These are phyloP conservation scores for Drosophila busckii DNA, from an alignment of 1,140 invertebrate genomes.

Conservation along the genomic window DNA sequence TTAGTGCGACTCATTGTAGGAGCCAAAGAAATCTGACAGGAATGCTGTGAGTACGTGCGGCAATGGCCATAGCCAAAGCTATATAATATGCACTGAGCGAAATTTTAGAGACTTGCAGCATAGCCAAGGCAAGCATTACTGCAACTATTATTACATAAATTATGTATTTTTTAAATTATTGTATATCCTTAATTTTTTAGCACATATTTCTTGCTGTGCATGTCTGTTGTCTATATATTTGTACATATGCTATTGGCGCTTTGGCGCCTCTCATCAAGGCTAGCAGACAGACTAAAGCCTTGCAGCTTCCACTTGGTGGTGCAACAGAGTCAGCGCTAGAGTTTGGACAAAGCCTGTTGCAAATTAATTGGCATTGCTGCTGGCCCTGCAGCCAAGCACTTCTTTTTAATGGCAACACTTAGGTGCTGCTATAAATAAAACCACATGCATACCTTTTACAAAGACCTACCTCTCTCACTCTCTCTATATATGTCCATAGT, in stretches of 20 bases:
- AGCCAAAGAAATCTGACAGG: constrained; percentile 49
- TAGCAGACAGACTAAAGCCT: constrained; percentile 33
- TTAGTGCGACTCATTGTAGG: constrained; percentile 46
- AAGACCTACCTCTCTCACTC: too few species aligned
- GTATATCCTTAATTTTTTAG: background rate
- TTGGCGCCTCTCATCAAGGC: constrained; percentile 73
- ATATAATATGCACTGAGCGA: constrained; percentile 13
- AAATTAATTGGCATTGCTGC: constrained; percentile 67
- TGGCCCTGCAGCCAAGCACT: constrained; percentile 23
- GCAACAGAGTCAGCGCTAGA: constrained; percentile 10
- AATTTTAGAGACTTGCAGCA: too few species aligned
- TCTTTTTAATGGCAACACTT: constrained; percentile 73
- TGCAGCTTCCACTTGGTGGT: constrained; percentile 12
- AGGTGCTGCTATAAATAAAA: constrained; percentile 72
- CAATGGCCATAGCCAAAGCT: background rate
- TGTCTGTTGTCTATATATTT: background rate
- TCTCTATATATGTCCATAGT: constrained; percentile 1
- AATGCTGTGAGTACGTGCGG: constrained; percentile 45
- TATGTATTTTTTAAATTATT: background rate
- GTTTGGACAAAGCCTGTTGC: constrained; percentile 67
- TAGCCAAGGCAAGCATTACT: too few species aligned
- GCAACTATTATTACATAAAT: too few species aligned
- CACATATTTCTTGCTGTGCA: background rate
- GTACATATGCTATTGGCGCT: constrained; percentile 38
- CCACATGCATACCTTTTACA: too few species aligned